phyloP scores from a whole-genome alignment of 2,113 vertebrate species.

The Eudyptes chrysolophus region DNA sequence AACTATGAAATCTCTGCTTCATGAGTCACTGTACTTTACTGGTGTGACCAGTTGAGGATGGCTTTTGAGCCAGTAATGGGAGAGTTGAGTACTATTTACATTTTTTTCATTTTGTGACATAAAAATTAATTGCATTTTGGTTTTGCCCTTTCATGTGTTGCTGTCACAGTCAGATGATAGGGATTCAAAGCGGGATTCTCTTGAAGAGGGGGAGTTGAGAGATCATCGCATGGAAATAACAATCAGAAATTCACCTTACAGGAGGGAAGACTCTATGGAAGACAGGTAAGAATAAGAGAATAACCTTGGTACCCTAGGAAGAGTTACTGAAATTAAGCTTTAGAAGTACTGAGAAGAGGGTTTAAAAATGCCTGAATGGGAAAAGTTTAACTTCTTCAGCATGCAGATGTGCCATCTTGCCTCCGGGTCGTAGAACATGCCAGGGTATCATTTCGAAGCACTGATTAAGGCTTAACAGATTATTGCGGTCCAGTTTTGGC shows the following conservation, averaged over 20 bases:
- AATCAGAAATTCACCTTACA: slow-evolving; percentile 93
- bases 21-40: fast-evolving
- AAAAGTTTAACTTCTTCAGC: neutral
- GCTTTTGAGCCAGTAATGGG: neutral
- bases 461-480: neutral
- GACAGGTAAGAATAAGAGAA: slow-evolving; percentile 79
- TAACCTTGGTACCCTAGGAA: too few species aligned
- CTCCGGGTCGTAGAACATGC: fast-evolving
- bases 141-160: neutral
- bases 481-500: neutral
- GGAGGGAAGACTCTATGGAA: slow-evolving; percentile 92
- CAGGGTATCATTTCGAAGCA: neutral
- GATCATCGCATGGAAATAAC: slow-evolving; percentile 99
- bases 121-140: neutral
- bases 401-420: neutral
- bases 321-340: neutral
- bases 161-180: slow-evolving; percentile 91
- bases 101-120: fast-evolving
- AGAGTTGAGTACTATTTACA: fast-evolving
- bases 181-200: slow-evolving; percentile 95
- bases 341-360: fast-evolving
- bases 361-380: neutral
- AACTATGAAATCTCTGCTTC: neutral
- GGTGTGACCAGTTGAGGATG: neutral
- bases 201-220: slow-evolving; percentile 97